phyloP scores from a whole-genome alignment of 30 jellyfish, hydroid and myxozoan genomes.

The Cassiopea andromeda region DNA sequence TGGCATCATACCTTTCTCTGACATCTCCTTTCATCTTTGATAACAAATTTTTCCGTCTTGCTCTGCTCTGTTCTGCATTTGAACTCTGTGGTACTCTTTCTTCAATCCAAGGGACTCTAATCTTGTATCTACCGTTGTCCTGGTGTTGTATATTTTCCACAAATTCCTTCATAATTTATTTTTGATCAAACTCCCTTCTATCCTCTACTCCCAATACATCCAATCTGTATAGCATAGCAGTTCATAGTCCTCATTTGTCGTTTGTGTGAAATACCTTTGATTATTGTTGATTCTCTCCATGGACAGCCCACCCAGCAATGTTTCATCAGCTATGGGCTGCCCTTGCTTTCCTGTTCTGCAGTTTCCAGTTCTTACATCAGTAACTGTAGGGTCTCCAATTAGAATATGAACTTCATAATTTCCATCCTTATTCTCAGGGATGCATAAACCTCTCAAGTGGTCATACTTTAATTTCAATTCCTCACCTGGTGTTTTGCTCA shows the following conservation, averaged over 20 bases:
- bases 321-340: slow-evolving; percentile 65
- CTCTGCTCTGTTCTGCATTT: slow-evolving; percentile 63
- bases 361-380: slow-evolving; percentile 62
- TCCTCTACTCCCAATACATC: slow-evolving; percentile 54
- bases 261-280: slow-evolving; percentile 54
- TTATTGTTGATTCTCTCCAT: slow-evolving; percentile 26
- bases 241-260: slow-evolving; percentile 49
- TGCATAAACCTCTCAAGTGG: slow-evolving; percentile 46
- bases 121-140: slow-evolving; percentile 36
- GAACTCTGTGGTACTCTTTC: slow-evolving; percentile 59
- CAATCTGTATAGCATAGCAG: slow-evolving; percentile 12
- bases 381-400: slow-evolving; percentile 61
- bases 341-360: slow-evolving; percentile 35
- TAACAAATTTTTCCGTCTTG: slow-evolving; percentile 31
- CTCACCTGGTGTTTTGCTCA: slow-evolving; percentile 34
- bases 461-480: slow-evolving; percentile 37
- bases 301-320: slow-evolving; percentile 69
- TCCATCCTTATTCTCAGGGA: slow-evolving; percentile 66
- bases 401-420: slow-evolving; percentile 38
- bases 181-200: slow-evolving; percentile 56
- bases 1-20: slow-evolving; percentile 48
- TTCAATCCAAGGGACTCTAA: slow-evolving; percentile 61
- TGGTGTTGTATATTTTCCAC: slow-evolving; percentile 24
- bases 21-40: slow-evolving; percentile 41
- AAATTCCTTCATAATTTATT: slow-evolving; percentile 40